These are phyloP conservation scores for Diachasmimorpha longicaudata DNA, from an alignment of 1,140 invertebrate genomes.

Conservation along the genomic window DNA sequence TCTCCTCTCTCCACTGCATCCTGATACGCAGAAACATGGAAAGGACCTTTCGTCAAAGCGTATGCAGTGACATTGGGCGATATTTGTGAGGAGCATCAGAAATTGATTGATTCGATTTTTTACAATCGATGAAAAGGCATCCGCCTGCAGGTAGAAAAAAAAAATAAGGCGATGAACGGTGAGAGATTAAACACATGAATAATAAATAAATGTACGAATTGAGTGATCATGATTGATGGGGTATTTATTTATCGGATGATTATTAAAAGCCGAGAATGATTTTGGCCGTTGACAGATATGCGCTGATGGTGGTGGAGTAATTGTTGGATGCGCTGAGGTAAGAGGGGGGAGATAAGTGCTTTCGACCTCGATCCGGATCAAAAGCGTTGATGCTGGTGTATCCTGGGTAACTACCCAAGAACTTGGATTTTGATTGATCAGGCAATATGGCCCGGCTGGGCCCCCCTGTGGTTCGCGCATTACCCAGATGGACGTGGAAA, in stretches of 20 bases:
- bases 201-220: neutral
- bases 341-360: neutral
- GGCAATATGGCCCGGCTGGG: conserved; percentile 59
- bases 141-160: no score
- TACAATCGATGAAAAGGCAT: neutral
- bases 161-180: no score
- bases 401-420: conserved; percentile 11
- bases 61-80: neutral
- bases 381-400: neutral
- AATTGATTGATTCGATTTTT: neutral
- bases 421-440: conserved; percentile 59
- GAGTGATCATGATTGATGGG: conserved; percentile 16
- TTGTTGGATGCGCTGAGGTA: neutral
- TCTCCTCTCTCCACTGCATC: conserved; percentile 16
- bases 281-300: conserved; percentile 10
- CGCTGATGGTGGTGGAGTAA: neutral
- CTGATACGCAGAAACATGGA: neutral
- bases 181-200: no score
- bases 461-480: conserved; percentile 59
- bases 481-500: conserved; percentile 57
- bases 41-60: neutral
- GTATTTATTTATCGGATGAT: conserved; percentile 18
- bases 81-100: no score
- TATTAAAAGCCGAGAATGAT: neutral
- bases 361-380: conserved; percentile 3